Base-by-base conservation (phyloP, 2,888 invertebrate genomes). In the Tachina fera region DNA sequence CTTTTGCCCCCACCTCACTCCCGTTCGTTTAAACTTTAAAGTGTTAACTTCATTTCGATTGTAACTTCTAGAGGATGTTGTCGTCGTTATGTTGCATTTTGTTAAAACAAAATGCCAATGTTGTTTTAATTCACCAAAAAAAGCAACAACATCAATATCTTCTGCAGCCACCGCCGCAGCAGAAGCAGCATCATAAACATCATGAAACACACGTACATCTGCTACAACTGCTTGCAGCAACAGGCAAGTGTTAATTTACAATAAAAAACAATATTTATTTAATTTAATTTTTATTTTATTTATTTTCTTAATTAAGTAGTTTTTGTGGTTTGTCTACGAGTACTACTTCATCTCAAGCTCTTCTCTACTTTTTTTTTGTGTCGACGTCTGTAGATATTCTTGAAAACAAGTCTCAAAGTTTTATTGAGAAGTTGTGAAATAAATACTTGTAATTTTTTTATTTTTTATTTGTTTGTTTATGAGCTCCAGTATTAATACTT, bases 41-140 rank as follows among this genome's bases (percentile, higher is more conserved):
- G 45, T 56, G 67, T 77, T 58, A 45, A 58, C 14, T 43, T 51
- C 19, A 16, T 47, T 61, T 78, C 19, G 67, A 19, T 31, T 78
- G 39, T 47, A 47, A 72, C 51, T 78, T 61, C 31, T 72, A 56
- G 81, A 85, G 81, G 77, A 85, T 85, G 84, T 81, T 85, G 77
- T 85, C 84, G 61, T 85, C 84, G 51, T 74, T 85, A 83, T 84
- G 86, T 84, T 86, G 86, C 51, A 80, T 86, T 84, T 84, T 86
- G 79, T 86, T 87, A 47, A 84, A 82, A 80, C 87, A 82, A 83
- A 83, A 80, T 83, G 79, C 77, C 70, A 87, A 77, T 77, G 77
- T 68, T 78, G 67, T 77, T 56, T 60, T 81, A 49, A 72, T 72
- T 13, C 77, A 49, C 60, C 77, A 84, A 47, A 76, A 84, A 10